Evolutionary conservation across 2,113 vertebrate species (phyloP).

Genomic region (Nesogale talazaci): DNA sequence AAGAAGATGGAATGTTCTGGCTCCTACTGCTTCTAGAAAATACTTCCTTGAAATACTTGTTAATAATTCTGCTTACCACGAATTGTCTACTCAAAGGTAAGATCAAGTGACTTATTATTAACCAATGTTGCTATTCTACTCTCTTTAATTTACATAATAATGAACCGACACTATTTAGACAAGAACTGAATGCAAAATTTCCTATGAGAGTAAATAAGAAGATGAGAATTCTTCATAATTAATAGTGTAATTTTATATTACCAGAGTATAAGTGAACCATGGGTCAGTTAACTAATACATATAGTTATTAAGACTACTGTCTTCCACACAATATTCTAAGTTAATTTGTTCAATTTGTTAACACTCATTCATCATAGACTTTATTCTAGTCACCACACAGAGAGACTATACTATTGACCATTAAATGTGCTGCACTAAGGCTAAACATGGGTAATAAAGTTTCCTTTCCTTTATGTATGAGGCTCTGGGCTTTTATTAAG

Average conservation of each 20-base stretch:
- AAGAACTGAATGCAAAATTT: constrained; percentile 2
- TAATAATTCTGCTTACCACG: too few species aligned
- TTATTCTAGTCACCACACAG: background rate
- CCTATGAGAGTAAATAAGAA: background rate
- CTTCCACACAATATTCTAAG: background rate
- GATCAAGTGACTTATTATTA: background rate
- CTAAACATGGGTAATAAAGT: constrained; percentile 27
- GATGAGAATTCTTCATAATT: background rate
- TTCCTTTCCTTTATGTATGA: background rate
- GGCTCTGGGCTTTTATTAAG: background rate
- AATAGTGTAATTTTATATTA: background rate
- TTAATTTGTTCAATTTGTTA: background rate
- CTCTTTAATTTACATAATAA: background rate
- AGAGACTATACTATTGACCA: background rate
- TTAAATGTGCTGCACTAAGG: background rate
- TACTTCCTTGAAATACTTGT: too few species aligned
- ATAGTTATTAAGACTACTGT: background rate
- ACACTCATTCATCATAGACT: background rate
- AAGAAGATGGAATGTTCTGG: background rate
- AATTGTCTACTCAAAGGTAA: background rate
- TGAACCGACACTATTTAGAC: background rate
- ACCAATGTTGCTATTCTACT: background rate
- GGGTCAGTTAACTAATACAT: background rate
- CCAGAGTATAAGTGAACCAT: background rate
- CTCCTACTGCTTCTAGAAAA: too few species aligned